Evolutionary conservation across 2,888 invertebrate genomes (phyloP), one percentile per base, ranked within the genome.

Genomic region (Tiliacea aurago): DNA sequence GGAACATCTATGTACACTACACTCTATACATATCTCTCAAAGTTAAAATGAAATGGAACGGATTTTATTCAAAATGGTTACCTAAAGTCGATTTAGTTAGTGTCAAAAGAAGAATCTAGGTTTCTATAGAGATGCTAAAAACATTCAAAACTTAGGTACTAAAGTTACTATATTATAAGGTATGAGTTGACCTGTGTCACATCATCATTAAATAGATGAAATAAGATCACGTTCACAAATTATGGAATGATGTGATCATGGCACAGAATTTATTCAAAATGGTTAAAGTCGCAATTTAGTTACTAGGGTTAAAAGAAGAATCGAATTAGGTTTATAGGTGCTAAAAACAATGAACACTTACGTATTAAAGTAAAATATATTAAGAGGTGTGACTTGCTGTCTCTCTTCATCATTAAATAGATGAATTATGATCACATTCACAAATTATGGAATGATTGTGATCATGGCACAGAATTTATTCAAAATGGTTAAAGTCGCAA

Each of bases 381-480:
- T 13, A 63, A n/a, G 23, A 45, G 15, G 23, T 28, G 20, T 73
- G 51, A 28, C 51, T 41, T 23, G 41, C 75, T 53, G 55, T 73
- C 4, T 23, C 51, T 11, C 13, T 15, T 47, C 41, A 41, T 49
- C 55, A 56, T 51, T 45, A 65, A 69, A 58, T 28, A 68, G 64
- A 67, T 84, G 65, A 71, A 49, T 72, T 73, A 68, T 68, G 61
- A 82, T 70, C 58, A 61, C 61, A 84, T 67, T 76, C 78, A 59
- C 71, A 75, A 53, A 75, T 78, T 78, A 73, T 45, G 47, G 43
- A 64, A 51, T 64, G 76, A 73, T 70, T 83, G 83, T 65, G 69
- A 76, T 78, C 83, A 82, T n/a, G 4, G 7, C 18, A 13, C 18
- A 6, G 10, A 23, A 23, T 62, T 23, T 23, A 43, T 45, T 45